These are phyloP conservation scores for Vulpes lagopus DNA, from an alignment of 2,113 vertebrate species.

Conservation along the genomic window DNA sequence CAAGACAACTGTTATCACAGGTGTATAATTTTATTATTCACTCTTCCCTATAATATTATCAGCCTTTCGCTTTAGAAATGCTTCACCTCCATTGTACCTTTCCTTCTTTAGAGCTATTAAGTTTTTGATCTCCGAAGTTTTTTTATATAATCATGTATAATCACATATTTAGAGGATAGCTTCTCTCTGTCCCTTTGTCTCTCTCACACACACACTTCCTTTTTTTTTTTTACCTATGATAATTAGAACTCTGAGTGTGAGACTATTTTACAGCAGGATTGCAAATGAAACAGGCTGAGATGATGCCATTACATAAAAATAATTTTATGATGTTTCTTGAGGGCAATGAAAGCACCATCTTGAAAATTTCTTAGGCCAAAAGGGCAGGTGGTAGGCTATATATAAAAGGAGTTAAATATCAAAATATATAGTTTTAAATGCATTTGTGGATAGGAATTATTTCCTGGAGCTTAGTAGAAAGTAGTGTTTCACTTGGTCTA, in stretches of 20 bases:
- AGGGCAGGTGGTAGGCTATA: background rate
- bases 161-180: background rate
- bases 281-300: background rate
- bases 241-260: background rate
- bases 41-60: background rate
- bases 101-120: background rate
- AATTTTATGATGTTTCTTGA: background rate
- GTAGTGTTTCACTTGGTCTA: background rate
- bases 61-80: background rate
- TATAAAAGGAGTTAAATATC: constrained; percentile 13
- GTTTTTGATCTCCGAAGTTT: background rate
- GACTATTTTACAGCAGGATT: background rate
- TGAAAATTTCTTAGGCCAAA: constrained; percentile 25
- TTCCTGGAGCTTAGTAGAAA: background rate
- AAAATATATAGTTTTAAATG: background rate
- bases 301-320: background rate
- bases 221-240: background rate
- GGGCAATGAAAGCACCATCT: background rate
- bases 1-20: background rate
- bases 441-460: background rate
- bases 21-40: background rate
- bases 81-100: background rate
- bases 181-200: background rate
- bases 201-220: background rate
- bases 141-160: background rate